Evolutionary conservation across 2,113 vertebrate species (phyloP), one percentile per base, ranked within the genome.

Genomic region (Bagarius yarrelli): DNA sequence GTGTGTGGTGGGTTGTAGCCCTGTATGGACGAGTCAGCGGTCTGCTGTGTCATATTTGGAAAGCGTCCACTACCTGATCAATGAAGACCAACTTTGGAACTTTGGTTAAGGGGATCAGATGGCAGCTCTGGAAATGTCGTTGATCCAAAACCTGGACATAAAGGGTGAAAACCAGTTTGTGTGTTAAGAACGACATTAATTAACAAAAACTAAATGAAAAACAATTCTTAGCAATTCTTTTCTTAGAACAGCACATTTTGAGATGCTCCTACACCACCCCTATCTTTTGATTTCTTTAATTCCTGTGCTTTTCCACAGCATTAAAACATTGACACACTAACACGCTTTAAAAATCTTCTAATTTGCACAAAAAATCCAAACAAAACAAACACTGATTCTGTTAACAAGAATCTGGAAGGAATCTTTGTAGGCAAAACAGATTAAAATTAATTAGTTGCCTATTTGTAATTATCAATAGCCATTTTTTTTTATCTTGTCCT

Each of bases 1-100:
- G 44, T 69, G 34, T 47, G 44, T 19, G 69, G 15, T 53, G 69
- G 25, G 6, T 50, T 53, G 69, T 72, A 72, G 5, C 59, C 75
- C 25, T 77, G 55, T 76, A 76, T 76, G 73, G 73, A 76, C 23
- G 53, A 76, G 34, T 25, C 53, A 0, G 6, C 19, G 55, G 73
- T 40, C 36, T 57, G 34, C 21, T 15, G 32, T 36, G 73, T 57
- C 57, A 60, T 32, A 19, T 19, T 32, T 16, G 19, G 47, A 16
- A 55, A 25, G 25, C 52, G 40, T 30, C 40, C 11, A 25, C 32
- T 13, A 36, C 23, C 55, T n/a, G 53, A 57, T 57, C 74, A 76
- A 27, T 57, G 34, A 23, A 60, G 34, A 12, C 34, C 36, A 40
- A 44, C 32, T 64, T 21, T 25, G 25, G 40, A 36, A 40, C 32